These are phyloP conservation scores for Mirounga angustirostris DNA, from an alignment of 2,113 vertebrate species.

Conservation along the genomic window DNA sequence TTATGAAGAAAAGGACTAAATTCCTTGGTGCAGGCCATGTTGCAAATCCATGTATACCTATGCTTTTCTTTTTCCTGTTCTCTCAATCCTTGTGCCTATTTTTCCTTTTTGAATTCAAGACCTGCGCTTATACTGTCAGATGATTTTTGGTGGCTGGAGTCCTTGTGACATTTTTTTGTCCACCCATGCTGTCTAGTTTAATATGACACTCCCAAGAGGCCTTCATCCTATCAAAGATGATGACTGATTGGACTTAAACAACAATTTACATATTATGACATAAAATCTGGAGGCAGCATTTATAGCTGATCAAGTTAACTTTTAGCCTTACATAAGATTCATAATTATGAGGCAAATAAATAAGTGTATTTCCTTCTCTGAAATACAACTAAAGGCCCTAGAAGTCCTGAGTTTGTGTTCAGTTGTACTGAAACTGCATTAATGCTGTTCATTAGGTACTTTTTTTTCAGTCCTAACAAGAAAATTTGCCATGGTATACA, in stretches of 20 bases:
- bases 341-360: slow-evolving; percentile 53
- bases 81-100: background rate
- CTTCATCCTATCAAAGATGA: background rate
- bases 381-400: background rate
- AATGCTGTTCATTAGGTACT: slow-evolving; percentile 19
- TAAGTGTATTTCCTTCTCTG: slow-evolving; percentile 35
- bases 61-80: background rate
- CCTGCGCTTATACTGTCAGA: background rate
- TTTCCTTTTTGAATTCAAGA: background rate
- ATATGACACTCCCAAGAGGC: background rate
- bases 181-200: background rate
- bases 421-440: slow-evolving; percentile 7
- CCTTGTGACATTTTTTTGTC: background rate
- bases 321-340: background rate
- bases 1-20: slow-evolving; percentile 29
- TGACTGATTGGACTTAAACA: slow-evolving; percentile 1
- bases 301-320: slow-evolving; percentile 51
- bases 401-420: background rate
- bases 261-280: slow-evolving; percentile 26
- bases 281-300: slow-evolving; percentile 36
- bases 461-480: background rate
- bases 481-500: background rate
- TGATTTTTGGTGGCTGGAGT: slow-evolving; percentile 1
- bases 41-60: background rate
- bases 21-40: background rate